These are phyloP conservation scores for Fringilla coelebs DNA, from an alignment of 2,797 vertebrate species.

Conservation along the genomic window DNA sequence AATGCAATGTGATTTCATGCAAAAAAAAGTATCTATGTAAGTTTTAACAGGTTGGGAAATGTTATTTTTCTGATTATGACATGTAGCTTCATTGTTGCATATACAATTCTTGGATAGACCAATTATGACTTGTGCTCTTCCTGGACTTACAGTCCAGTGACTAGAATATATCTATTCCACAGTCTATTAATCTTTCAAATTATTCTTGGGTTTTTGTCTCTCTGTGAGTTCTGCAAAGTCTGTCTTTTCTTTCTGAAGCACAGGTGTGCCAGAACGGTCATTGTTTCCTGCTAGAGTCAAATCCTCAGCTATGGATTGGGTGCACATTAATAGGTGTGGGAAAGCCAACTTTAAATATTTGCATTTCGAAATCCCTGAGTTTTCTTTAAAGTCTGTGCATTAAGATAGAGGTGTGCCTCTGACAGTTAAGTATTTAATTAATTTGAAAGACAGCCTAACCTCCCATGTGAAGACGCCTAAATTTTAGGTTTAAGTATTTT, in stretches of 20 bases:
- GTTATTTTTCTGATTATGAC: background rate
- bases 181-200: background rate
- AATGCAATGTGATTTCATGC: background rate
- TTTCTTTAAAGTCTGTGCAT: background rate
- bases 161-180: background rate
- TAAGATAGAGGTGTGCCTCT: background rate
- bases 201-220: background rate
- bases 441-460: background rate
- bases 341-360: background rate
- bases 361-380: background rate
- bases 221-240: background rate
- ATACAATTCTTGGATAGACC: background rate
- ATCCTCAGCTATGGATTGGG: background rate
- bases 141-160: background rate
- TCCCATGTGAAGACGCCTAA: background rate
- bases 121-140: background rate
- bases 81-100: background rate
- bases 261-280: background rate
- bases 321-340: rapidly evolving
- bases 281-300: background rate
- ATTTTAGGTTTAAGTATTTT: background rate
- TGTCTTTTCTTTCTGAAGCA: background rate
- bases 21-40: background rate
- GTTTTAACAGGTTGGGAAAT: background rate
- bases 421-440: background rate